Base-by-base conservation (phyloP, 2,113 vertebrate genomes). In the Ceratotherium simum region DNA sequence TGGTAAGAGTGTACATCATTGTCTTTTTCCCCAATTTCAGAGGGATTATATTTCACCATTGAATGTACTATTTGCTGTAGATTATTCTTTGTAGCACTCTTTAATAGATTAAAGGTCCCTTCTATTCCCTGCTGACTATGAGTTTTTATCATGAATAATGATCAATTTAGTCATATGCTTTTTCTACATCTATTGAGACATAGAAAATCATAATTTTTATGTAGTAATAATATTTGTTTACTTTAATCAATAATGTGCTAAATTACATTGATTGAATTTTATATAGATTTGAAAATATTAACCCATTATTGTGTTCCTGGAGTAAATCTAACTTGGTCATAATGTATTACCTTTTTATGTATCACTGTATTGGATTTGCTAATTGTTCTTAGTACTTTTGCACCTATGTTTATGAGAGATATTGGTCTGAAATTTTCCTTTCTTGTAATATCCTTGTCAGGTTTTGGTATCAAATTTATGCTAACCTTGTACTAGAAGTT, bases 81-180 rank as follows among this genome's bases (percentile, higher is more conserved):
- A 46, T 65, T 67, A 20, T 79, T 89, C 42, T 82, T 75, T 60
- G 4, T 36, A n/a, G 21, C 76, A 39, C 33, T 58, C 36, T 84
- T 84, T 69, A 54, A 54, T 56, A 54, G 70, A 67, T 21, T 75
- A 76, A 76, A 36, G 1, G 56, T 83, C n/a, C 10, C 54, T 75
- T 56, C 14, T 67, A 25, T 16, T 46, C 25, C 21, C 62, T 67
- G 58, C 33, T 88, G 88, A 56, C 65, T 91, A 6, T 87, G 42
- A 81, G 46, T 79, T 96, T 94, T 86, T 65, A 80, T 96, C 58
- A 94, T 80, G 73, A 91, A 72, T 90, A 48, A 83, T 64, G 17
- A 90, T 79, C 79, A 12, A 54, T 84, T 39, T 78, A 84, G 51
- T 42, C 60, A 70, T 75, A 78, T 42, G 27, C 21, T 84, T 89